Evolutionary conservation across 2,888 invertebrate genomes (phyloP).

Genomic region (Acrocyrtus sp.): DNA sequence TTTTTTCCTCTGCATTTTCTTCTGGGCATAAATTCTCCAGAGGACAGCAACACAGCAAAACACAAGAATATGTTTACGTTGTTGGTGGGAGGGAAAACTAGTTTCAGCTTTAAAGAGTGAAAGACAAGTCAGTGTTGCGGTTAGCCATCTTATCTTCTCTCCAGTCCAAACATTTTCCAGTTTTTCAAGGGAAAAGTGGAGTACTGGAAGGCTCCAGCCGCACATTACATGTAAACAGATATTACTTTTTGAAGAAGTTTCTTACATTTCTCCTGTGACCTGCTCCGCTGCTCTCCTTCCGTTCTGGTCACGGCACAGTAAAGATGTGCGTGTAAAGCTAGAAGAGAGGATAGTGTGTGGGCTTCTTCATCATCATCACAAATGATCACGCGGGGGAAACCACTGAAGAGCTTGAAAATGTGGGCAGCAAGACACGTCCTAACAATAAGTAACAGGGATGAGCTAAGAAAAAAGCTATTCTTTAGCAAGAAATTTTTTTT

Average conservation of each 20-base stretch:
- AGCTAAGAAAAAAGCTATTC: too few species aligned
- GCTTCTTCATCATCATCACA: conserved; percentile 1
- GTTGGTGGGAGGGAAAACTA: background rate
- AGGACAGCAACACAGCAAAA: conserved; percentile 16
- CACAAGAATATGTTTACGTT: background rate
- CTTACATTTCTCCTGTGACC: background rate
- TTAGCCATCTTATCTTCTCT: background rate
- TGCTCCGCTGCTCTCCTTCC: conserved; percentile 20
- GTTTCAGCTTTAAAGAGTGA: conserved; percentile 14
- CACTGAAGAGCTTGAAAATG: conserved; percentile 15
- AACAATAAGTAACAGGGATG: background rate
- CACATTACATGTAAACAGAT: conserved; percentile 18
- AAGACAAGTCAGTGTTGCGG: conserved; percentile 23
- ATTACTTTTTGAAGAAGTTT: background rate
- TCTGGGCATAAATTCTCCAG: conserved; percentile 42
- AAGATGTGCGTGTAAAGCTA: conserved; percentile 35
- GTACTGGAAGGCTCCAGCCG: too few species aligned
- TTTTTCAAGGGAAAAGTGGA: background rate
- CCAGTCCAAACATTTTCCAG: background rate
- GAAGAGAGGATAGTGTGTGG: too few species aligned
- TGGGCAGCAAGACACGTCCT: background rate
- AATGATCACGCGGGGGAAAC: background rate
- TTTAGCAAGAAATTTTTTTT: too few species aligned
- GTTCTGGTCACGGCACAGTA: conserved; percentile 41
- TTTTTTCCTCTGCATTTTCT: conserved; percentile 17